Conservation (phyloP, 2,797 vertebrate species). For the Synanceia verrucosa region DNA sequence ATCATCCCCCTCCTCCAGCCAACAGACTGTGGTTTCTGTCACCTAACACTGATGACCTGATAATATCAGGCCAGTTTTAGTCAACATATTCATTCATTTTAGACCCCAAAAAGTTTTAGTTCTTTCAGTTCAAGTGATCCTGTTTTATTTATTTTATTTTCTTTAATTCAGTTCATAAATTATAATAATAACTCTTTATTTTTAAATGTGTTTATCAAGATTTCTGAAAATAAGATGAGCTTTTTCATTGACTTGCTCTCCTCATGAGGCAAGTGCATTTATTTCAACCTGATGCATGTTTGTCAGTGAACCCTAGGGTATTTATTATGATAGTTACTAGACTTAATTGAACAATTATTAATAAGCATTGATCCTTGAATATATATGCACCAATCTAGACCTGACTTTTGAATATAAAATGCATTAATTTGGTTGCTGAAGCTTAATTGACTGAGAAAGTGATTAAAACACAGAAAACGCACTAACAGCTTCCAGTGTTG, state of each 20-base stretch:
- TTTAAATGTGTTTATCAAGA: background rate
- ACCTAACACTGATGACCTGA: background rate
- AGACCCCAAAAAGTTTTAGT: accelerated
- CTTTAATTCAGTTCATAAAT: background rate
- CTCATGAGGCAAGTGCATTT: too few species aligned
- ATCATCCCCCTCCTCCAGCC: background rate
- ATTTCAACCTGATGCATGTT: background rate
- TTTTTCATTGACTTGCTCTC: too few species aligned
- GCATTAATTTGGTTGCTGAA: background rate
- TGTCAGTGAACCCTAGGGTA: background rate
- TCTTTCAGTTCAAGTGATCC: too few species aligned
- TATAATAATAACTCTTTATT: too few species aligned
- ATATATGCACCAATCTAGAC: background rate
- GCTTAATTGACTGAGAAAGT: background rate
- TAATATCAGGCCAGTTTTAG: background rate
- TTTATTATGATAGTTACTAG: background rate
- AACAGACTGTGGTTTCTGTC: background rate
- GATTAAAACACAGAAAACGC: background rate
- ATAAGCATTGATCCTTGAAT: background rate
- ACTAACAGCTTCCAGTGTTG: conserved; percentile 23
- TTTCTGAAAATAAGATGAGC: background rate
- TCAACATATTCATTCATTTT: background rate
- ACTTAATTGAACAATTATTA: background rate
- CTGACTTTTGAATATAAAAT: background rate
- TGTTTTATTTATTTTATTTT: background rate